These are phyloP conservation scores for Caenorhabditis remanei DNA, from an alignment of 1,140 invertebrate genomes.

Conservation along the genomic window DNA sequence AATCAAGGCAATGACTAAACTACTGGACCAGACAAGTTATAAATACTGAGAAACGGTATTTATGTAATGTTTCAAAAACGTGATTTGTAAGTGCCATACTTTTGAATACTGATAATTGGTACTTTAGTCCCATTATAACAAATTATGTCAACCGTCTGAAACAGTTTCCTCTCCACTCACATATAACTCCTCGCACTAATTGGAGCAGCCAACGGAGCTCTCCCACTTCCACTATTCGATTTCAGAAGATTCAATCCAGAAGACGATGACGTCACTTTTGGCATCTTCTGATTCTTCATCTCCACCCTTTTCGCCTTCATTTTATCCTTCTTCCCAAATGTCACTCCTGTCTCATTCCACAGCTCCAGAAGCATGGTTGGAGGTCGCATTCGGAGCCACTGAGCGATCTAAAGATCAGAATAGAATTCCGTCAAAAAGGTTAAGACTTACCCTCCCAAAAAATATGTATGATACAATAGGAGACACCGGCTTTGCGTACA, in stretches of 20 bases:
- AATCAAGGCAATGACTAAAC: no score
- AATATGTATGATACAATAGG: slow-evolving; percentile 74
- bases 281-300: slow-evolving; percentile 6
- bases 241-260: slow-evolving; percentile 56
- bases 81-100: no score
- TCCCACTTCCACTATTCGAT: slow-evolving; percentile 56
- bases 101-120: no score
- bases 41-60: no score
- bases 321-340: slow-evolving; percentile 32
- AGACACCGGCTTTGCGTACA: slow-evolving; percentile 73
- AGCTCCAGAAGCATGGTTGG: slow-evolving; percentile 75
- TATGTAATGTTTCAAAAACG: no score
- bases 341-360: slow-evolving; percentile 74
- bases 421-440: no score
- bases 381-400: slow-evolving; percentile 71
- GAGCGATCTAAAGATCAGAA: slow-evolving; percentile 66
- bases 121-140: no score
- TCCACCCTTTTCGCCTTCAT: background rate
- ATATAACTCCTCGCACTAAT: slow-evolving; percentile 54
- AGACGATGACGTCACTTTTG: slow-evolving; percentile 49
- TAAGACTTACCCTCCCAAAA: slow-evolving; percentile 70
- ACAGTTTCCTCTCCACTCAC: background rate
- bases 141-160: background rate
- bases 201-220: slow-evolving; percentile 7
- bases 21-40: no score